These are phyloP conservation scores for Protodeltote pygarga DNA, from an alignment of 2,888 invertebrate species.

Conservation along the genomic window DNA sequence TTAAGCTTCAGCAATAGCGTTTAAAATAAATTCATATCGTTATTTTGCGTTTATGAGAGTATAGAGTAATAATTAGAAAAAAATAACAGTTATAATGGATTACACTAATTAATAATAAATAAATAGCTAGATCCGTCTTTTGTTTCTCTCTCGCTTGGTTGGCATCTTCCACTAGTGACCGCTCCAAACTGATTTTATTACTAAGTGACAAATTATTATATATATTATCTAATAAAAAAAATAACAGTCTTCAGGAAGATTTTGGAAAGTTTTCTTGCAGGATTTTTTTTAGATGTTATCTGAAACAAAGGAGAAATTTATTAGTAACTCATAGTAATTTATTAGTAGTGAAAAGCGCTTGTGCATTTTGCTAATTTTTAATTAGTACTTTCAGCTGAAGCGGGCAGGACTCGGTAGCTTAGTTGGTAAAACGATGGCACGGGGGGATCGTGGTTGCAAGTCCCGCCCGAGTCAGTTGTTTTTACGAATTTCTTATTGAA, in stretches of 20 bases:
- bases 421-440: too few species aligned
- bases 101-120: conserved; percentile 76
- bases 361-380: not conserved
- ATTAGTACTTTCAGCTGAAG: too few species aligned
- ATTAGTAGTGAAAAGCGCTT: not conserved
- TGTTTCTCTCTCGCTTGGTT: conserved; percentile 82
- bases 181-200: conserved; percentile 60
- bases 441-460: too few species aligned
- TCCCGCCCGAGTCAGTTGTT: too few species aligned
- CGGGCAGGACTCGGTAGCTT: too few species aligned
- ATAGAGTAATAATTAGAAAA: conserved; percentile 44
- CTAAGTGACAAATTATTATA: conserved; percentile 65
- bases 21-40: conserved; percentile 55
- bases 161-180: conserved; percentile 69
- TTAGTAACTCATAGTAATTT: not conserved
- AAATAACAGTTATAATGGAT: conserved; percentile 61
- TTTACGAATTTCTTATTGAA: too few species aligned
- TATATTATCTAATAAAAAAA: conserved; percentile 69
- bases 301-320: conserved; percentile 69
- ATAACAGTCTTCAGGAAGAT: conserved; percentile 84
- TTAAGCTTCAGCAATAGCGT: conserved; percentile 50
- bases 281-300: conserved; percentile 76
- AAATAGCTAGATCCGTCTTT: conserved; percentile 84
- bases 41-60: conserved; percentile 45
- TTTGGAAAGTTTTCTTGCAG: conserved; percentile 82